phyloP scores from a whole-genome alignment of 2,113 vertebrate genomes.

The Lepisosteus oculatus region DNA sequence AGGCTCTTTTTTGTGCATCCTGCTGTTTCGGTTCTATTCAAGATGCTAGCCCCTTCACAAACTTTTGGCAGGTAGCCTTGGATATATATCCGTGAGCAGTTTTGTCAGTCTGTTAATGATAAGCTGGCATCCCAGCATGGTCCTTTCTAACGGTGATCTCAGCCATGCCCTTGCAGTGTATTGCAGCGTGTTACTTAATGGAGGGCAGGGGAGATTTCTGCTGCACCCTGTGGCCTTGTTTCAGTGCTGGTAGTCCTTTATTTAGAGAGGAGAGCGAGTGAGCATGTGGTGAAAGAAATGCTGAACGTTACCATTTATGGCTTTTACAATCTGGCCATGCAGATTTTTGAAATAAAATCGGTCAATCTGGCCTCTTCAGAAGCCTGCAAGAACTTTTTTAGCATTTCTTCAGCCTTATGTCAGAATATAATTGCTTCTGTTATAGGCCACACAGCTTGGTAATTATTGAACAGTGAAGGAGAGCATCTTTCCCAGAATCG shows the following conservation, averaged over 20 bases:
- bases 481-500: too few species aligned
- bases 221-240: constrained; percentile 27
- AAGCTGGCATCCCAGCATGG: too few species aligned
- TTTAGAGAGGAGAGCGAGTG: constrained; percentile 29
- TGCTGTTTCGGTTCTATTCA: too few species aligned
- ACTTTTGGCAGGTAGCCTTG: too few species aligned
- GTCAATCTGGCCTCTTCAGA: constrained; percentile 16
- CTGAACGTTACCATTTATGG: constrained; percentile 43
- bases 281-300: constrained; percentile 30
- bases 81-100: too few species aligned
- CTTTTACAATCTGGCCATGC: constrained; percentile 19
- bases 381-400: constrained; percentile 24
- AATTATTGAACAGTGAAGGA: too few species aligned
- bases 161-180: too few species aligned
- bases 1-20: too few species aligned
- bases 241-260: constrained; percentile 21
- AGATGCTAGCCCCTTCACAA: too few species aligned
- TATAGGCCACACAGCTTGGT: constrained; percentile 16
- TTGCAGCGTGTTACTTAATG: too few species aligned
- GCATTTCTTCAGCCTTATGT: constrained; percentile 32
- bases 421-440: constrained; percentile 33
- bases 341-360: constrained; percentile 25
- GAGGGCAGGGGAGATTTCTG: neutral
- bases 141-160: too few species aligned
- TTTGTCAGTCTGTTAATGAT: too few species aligned